Base-by-base conservation (phyloP, 2,888 invertebrate species). In the Epinotia ramella region DNA sequence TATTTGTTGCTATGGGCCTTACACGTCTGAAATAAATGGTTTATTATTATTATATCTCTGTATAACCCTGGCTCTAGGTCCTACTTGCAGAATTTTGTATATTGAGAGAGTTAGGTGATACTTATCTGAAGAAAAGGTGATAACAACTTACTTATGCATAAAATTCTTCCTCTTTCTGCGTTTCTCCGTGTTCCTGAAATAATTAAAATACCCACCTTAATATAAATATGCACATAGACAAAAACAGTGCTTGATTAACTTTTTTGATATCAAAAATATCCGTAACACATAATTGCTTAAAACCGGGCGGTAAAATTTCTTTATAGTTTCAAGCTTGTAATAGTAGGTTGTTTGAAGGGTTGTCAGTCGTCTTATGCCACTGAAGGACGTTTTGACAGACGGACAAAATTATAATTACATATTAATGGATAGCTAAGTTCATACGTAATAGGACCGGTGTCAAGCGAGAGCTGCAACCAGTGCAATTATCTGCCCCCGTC, bases 381-480 rank as follows among this genome's bases (percentile, higher is more conserved):
- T 73, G 73, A 77, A 77, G 73, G 77, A 73, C 77, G 73, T 73
- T 69, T 77, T 77, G 77, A 77, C 77, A 77, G 77, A 73, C 77
- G 63, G 73, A 77, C 73, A 70, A 73, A 73, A 77, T 69, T 77
- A 73, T 77, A 77, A 77, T 77, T 77, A 77, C 69, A 77, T 64
- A 69, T 76, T 73, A 75, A 70, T 70, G 75, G 70, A 60, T 75
- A 69, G 74, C 57, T 53, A 71, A 71, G 65, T 75, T 71, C 63
- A 57, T 69, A 67, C 73, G 49, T 75, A 75, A 75, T 71, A 75
- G 70, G 70, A 59, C 53, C 24, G n/a, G 44, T 73, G 73, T 73
- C 73, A 69, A 63, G 62, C 71, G 49, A 66, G 57, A 57, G 68
- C 40, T 64, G 65, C 70, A 68, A 69, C 63, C 67, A 68, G 57